Evolutionary conservation across 2,113 vertebrate species (phyloP).

Genomic region (Neomonachus schauinslandi): DNA sequence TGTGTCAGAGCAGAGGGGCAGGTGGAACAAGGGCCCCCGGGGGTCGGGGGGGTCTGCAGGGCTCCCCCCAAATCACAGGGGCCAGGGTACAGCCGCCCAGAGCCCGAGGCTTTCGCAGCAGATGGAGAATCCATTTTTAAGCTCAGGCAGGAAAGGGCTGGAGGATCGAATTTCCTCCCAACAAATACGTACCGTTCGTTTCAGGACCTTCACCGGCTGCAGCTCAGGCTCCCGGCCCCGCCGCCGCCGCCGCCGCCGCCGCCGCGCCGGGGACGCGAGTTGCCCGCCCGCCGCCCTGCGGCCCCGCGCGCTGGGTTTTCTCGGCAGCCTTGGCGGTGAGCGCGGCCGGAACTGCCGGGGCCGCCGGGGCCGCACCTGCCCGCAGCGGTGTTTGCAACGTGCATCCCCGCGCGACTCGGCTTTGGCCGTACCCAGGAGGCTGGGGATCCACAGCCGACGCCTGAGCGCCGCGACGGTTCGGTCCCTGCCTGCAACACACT

Average conservation of each 20-base stretch:
- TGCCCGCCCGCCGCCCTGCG: not conserved
- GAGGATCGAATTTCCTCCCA: constrained; percentile 48
- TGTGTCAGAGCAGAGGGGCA: not conserved
- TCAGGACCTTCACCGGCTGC: not conserved
- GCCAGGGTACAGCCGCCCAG: not conserved
- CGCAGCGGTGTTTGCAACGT: not conserved
- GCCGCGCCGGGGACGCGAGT: not conserved
- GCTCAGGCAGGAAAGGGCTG: not conserved
- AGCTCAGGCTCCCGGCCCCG: not conserved
- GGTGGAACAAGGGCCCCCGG: not conserved
- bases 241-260: not conserved
- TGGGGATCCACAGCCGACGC: accelerated
- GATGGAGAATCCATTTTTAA: constrained; percentile 44
- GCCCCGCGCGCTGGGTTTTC: not conserved
- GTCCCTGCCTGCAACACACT: not conserved
- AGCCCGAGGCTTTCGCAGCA: not conserved
- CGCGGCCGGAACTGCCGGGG: not conserved
- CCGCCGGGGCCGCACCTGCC: not conserved
- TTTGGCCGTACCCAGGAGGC: not conserved
- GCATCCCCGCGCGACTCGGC: accelerated
- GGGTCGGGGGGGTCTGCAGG: not conserved
- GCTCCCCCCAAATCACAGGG: not conserved
- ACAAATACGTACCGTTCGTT: not conserved
- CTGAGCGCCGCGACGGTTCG: accelerated
- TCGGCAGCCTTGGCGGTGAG: accelerated